Percentiles rank a stretch among this genome's conserved stretches.
Conservation (phyloP, 1,140 invertebrate genomes). For the Dreissena polymorpha region DNA sequence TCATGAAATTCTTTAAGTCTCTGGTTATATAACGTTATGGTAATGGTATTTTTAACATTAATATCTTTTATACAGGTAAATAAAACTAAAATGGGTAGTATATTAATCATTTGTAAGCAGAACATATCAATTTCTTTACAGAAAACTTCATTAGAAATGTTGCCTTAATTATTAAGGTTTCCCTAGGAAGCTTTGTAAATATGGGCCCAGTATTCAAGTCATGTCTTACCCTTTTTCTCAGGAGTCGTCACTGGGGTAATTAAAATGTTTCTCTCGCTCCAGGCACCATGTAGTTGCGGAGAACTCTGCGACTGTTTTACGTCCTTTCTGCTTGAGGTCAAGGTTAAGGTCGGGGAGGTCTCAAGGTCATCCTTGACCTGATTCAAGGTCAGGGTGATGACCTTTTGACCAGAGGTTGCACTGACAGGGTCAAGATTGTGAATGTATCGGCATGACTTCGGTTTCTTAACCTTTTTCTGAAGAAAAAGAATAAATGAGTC, state of each 20-base stretch:
- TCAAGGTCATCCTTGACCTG: neutral
- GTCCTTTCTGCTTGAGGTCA: slow-evolving; percentile 24
- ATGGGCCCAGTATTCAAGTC: neutral
- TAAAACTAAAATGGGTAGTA: too few relatives aligned
- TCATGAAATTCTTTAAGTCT: too few relatives aligned
- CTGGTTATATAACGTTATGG: too few relatives aligned
- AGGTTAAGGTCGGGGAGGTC: neutral
- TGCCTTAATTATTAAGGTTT: too few relatives aligned
- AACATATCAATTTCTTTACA: too few relatives aligned
- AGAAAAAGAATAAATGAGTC: slow-evolving; percentile 19
- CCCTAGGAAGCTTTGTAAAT: too few relatives aligned
- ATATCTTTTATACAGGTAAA: too few relatives aligned
- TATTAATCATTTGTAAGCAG: too few relatives aligned
- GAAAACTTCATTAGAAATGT: too few relatives aligned
- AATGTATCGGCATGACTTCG: slow-evolving; percentile 64
- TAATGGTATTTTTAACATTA: too few relatives aligned
- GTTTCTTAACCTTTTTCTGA: slow-evolving; percentile 70
- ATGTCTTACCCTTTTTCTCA: slow-evolving; percentile 46
- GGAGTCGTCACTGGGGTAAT: slow-evolving; percentile 28
- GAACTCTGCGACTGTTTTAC: slow-evolving; percentile 47
- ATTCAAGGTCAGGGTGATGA: slow-evolving; percentile 67
- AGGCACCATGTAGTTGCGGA: slow-evolving; percentile 60
- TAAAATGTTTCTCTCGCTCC: slow-evolving; percentile 50
- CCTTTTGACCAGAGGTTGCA: slow-evolving; percentile 65
- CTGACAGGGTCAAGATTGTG: slow-evolving; percentile 64